Conservation (phyloP, 1,140 invertebrate genomes). For the Argopecten irradians region DNA sequence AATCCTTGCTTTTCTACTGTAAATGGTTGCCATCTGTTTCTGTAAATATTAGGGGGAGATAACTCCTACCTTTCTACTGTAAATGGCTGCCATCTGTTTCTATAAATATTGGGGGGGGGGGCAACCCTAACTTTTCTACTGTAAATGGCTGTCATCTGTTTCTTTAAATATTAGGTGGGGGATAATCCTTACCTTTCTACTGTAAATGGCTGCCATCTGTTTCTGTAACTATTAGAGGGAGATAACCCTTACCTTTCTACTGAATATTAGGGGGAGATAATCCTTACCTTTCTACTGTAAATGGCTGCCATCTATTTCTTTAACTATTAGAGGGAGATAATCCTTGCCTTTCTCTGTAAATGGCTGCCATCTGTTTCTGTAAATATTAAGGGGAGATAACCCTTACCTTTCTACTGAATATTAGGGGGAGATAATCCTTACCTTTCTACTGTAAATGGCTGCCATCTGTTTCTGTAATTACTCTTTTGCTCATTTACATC, state of each 20-base stretch:
- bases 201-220: background rate
- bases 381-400: background rate
- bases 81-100: background rate
- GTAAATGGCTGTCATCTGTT: constrained; percentile 23
- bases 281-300: constrained; percentile 65
- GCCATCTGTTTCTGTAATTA: constrained; percentile 58
- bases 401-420: too few relatives aligned
- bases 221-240: background rate
- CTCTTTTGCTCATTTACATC: constrained; percentile 54
- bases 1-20: background rate
- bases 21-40: too few relatives aligned
- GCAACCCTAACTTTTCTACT: constrained; percentile 63
- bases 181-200: background rate
- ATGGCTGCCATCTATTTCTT: background rate
- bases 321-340: constrained; percentile 13
- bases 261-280: background rate
- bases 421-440: constrained; percentile 32
- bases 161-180: background rate
- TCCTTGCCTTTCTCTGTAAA: background rate
- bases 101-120: background rate
- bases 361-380: background rate
- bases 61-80: constrained; percentile 70
- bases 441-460: constrained; percentile 73
- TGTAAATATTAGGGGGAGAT: too few relatives aligned
- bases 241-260: constrained; percentile 26